A percentile compares a stretch with the other conserved stretches of the same genome.
Evolutionary conservation across 2,888 invertebrate species (phyloP).

Genomic region (Acronicta psi): DNA sequence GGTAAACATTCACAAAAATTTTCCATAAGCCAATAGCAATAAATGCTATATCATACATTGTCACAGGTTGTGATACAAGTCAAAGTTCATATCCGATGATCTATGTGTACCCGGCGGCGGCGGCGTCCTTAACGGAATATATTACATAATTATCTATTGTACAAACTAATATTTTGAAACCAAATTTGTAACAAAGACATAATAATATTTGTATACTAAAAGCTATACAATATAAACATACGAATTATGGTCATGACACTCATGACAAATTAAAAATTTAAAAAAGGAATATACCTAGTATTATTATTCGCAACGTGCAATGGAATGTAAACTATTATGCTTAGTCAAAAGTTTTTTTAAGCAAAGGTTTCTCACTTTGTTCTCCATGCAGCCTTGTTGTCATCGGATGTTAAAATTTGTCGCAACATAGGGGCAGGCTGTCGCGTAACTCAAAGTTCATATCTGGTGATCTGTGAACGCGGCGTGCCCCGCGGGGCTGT

Average conservation of each 20-base stretch:
- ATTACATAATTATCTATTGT: conserved; percentile 28
- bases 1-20: neutral
- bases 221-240: too few relatives aligned
- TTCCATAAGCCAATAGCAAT: neutral
- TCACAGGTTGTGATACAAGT: conserved; percentile 16
- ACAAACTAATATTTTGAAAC: conserved; percentile 11
- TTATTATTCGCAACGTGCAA: neutral
- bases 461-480: conserved; percentile 86
- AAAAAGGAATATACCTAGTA: neutral
- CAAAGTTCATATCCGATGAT: conserved; percentile 21
- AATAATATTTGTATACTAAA: neutral
- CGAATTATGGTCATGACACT: too few relatives aligned
- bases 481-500: conserved; percentile 66
- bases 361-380: neutral
- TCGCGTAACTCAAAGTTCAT: conserved; percentile 73
- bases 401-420: conserved; percentile 33
- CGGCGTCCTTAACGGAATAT: neutral
- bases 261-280: too few relatives aligned
- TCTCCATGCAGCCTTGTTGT: conserved; percentile 15
- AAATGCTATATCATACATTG: conserved; percentile 6
- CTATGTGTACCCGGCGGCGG: conserved; percentile 17
- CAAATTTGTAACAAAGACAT: conserved; percentile 11
- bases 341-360: neutral
- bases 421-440: conserved; percentile 44
- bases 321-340: neutral